Percentiles rank a stretch among this genome's conserved stretches.
These are phyloP conservation scores for Cichlasoma orientale DNA, from an alignment of 2,797 vertebrate genomes.

Conservation along the genomic window DNA sequence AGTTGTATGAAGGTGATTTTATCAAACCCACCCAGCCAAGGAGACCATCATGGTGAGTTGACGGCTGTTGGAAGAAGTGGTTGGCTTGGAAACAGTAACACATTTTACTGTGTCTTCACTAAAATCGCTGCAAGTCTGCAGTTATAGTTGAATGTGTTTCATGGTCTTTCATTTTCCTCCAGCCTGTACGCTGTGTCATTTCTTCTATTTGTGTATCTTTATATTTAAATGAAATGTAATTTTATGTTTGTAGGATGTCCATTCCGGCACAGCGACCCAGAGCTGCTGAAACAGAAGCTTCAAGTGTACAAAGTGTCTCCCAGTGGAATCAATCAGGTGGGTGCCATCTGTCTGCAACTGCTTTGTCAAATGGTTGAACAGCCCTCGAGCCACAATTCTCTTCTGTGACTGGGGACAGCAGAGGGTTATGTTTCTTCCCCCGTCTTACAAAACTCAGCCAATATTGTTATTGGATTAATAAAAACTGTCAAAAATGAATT, in stretches of 20 bases:
- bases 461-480: neutral
- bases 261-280: slow-evolving; percentile 94
- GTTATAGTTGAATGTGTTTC: neutral
- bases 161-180: slow-evolving; percentile 6
- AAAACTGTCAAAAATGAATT: neutral
- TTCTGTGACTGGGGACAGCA: neutral
- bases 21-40: slow-evolving; percentile 94
- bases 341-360: slow-evolving; percentile 20
- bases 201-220: neutral
- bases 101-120: neutral
- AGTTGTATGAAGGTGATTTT: slow-evolving; percentile 99
- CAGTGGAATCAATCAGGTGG: slow-evolving; percentile 85
- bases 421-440: neutral
- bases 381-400: neutral
- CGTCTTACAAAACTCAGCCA: neutral
- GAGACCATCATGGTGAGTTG: slow-evolving; percentile 95
- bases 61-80: slow-evolving; percentile 40
- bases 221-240: neutral
- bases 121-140: neutral
- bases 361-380: neutral
- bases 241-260: slow-evolving; percentile 87
- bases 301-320: slow-evolving; percentile 90
- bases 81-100: slow-evolving; percentile 10
- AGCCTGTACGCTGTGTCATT: neutral
- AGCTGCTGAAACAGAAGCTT: slow-evolving; percentile 94